Base-by-base conservation (phyloP, 2,113 vertebrate species). In the Brachyistius frenatus region DNA sequence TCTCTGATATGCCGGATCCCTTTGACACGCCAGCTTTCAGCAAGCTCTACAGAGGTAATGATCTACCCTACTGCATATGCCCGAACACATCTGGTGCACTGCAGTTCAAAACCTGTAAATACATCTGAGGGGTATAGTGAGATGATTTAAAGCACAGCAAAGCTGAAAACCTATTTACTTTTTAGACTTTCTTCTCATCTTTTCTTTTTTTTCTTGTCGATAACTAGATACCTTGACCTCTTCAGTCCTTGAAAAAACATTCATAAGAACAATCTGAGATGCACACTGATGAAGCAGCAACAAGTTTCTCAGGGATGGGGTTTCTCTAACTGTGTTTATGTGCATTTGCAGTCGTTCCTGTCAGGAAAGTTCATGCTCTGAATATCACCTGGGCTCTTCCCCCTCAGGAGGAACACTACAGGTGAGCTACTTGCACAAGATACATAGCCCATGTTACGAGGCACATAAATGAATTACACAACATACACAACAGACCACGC, bases 361-460 rank as follows among this genome's bases (percentile, higher is more conserved):
- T 99, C 60, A 93, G 95, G 88, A 99, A 99, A 56, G 95, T 97
- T 85, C 97, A 99, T 46, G 96, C 95, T 68, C 44, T 99, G 89
- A 98, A 94, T 60, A 96, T 99, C 89, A 98, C 96, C 16, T 99
- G 97, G 98, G 96, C 96, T 3, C 96, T 99, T 80, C 97, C 97
- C 1, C 96, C 97, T 58, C 97, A 98, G 78, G 96, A 96, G 61
- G 91, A 95, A 46, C 83, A 96, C 92, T 99, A 99, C 93, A 97
- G 97, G 97, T 99, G 92, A 88, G 87, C 11, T 37, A 2, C 57
- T 69, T 15, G 7, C 47, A 44, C 44, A 2, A 49, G 4, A 66
- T 13, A 6, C 5, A 41, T 1, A 14, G 1, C 14, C 16, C 8
- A 36, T 37, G 2, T 4, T 41, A 1, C n/a, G 7, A 15, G 23